Conservation (phyloP, 2,113 vertebrate genomes). For the Anseranas semipalmata region DNA sequence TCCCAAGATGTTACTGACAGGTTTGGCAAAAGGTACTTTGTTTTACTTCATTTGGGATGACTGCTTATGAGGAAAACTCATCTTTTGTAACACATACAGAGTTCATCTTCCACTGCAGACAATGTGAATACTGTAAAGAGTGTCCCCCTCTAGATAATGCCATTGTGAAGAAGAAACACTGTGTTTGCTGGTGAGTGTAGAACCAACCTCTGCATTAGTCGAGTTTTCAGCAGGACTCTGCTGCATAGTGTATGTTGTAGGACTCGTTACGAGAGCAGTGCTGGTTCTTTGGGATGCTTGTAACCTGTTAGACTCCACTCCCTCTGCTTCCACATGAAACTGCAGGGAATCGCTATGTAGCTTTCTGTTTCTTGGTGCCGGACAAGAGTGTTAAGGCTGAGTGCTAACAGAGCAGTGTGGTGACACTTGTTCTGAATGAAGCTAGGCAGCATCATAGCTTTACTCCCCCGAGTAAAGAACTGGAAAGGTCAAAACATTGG, state of each 20-base stretch:
- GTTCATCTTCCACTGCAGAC: neutral
- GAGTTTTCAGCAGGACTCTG: neutral
- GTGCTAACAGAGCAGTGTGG: neutral
- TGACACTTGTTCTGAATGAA: neutral
- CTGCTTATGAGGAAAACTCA: neutral
- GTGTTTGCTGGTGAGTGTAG: neutral
- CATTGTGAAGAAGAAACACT: neutral
- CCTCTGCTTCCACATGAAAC: neutral
- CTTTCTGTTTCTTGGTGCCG: neutral
- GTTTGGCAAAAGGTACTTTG: neutral
- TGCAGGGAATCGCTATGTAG: fast-evolving
- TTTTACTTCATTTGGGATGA: neutral
- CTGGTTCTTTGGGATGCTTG: neutral
- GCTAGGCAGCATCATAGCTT: neutral
- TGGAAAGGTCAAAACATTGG: neutral
- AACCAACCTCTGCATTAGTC: neutral
- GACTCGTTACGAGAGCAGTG: neutral
- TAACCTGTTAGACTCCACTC: neutral
- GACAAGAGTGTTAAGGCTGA: neutral
- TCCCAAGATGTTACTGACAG: neutral
- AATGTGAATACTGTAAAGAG: neutral
- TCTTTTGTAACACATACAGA: neutral
- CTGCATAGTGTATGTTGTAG: neutral
- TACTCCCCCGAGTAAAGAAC: neutral
- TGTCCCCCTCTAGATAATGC: neutral